Conservation (phyloP, 2,797 vertebrate genomes). For the Oreochromis grahami region DNA sequence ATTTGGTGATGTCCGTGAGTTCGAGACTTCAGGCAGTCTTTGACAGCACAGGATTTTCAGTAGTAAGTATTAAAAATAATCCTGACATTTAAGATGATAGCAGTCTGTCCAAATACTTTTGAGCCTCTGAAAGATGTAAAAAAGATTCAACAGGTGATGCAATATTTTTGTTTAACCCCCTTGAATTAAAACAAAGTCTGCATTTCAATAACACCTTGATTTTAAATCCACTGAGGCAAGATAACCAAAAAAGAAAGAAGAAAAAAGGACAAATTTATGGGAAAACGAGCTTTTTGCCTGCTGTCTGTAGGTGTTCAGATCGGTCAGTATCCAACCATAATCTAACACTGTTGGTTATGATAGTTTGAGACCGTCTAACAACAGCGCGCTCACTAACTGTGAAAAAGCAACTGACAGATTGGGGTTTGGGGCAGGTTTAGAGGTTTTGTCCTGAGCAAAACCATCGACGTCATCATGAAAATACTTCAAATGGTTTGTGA, state of each 20-base stretch:
- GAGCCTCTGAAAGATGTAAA: not conserved
- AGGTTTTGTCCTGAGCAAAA: not conserved
- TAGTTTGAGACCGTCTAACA: no score
- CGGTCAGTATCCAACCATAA: fast-evolving
- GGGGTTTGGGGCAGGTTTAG: not conserved
- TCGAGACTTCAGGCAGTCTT: not conserved
- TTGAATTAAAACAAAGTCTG: not conserved
- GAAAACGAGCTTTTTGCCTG: not conserved
- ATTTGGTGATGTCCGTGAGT: fast-evolving
- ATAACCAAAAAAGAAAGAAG: not conserved
- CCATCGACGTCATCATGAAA: not conserved
- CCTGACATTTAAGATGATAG: fast-evolving
- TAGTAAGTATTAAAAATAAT: not conserved
- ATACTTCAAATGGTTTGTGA: not conserved
- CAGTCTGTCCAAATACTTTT: not conserved
- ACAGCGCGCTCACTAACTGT: not conserved
- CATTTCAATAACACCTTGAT: not conserved
- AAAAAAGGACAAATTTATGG: not conserved
- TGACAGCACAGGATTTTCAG: not conserved
- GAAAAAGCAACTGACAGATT: not conserved
- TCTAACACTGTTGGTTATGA: not conserved
- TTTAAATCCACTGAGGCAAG: not conserved
- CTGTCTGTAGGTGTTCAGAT: not conserved
- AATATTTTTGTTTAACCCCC: not conserved
- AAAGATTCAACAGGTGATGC: not conserved